Evolutionary conservation across 2,113 vertebrate species (phyloP).

Genomic region (Pseudopodoces humilis): DNA sequence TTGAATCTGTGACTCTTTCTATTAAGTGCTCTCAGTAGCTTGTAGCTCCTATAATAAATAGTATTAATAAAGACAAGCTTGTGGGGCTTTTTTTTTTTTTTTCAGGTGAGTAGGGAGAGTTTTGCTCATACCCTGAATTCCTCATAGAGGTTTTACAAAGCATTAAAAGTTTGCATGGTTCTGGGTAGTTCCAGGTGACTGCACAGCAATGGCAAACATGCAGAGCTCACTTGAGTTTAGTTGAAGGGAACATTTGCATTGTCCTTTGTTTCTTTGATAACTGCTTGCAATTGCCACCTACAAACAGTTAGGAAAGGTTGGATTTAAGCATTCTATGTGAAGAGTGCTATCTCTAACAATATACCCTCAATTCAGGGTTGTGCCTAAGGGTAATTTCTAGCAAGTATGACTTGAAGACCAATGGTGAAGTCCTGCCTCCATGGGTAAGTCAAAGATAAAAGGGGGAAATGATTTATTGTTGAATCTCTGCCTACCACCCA

Average conservation of each 20-base stretch:
- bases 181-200: not conserved
- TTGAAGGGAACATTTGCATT: not conserved
- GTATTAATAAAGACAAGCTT: not conserved
- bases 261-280: not conserved
- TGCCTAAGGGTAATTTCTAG: not conserved
- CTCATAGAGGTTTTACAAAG: not conserved
- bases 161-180: not conserved
- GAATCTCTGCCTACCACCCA: not conserved
- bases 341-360: not conserved
- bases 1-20: not conserved
- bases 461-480: not conserved
- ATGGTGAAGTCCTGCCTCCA: not conserved
- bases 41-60: not conserved
- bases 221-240: not conserved
- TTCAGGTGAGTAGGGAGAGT: not conserved
- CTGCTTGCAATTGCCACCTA: not conserved
- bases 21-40: not conserved
- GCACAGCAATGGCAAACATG: not conserved
- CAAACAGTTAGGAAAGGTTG: not conserved
- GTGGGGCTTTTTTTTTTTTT: not conserved
- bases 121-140: not conserved
- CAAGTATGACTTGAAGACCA: not conserved
- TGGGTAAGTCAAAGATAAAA: not conserved
- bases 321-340: not conserved
- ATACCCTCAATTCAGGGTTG: not conserved